A percentile compares a stretch with the other conserved stretches of the same genome.
Conservation (phyloP, 2,113 vertebrate species). For the Pygathrix nemaeus region DNA sequence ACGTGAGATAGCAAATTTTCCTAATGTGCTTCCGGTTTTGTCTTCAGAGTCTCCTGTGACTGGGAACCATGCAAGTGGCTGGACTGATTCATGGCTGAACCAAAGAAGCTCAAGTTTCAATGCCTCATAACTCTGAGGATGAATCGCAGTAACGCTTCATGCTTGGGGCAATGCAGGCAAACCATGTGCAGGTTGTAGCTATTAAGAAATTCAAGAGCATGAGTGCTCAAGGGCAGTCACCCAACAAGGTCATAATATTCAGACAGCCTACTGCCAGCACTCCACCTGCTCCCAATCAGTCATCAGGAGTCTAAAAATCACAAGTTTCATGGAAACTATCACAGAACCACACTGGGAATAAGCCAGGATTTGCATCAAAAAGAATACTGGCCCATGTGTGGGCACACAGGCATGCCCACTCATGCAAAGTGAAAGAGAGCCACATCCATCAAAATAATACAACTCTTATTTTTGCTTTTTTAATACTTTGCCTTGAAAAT, state of each 20-base stretch:
- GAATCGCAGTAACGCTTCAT: background rate
- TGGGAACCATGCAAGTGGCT: background rate
- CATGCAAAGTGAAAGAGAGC: background rate
- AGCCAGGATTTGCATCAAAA: background rate
- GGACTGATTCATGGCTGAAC: background rate
- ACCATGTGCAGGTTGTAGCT: background rate
- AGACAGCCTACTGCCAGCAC: background rate
- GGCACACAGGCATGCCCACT: rapidly evolving
- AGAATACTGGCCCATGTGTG: background rate
- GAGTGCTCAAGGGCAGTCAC: conserved; percentile 9
- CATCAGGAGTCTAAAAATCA: background rate
- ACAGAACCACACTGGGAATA: rapidly evolving
- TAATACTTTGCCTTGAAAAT: background rate
- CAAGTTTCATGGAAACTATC: background rate
- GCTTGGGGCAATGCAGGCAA: background rate
- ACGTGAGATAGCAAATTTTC: background rate
- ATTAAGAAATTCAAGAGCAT: background rate
- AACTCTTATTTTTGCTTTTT: background rate
- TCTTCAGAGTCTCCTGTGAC: background rate
- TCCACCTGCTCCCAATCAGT: background rate
- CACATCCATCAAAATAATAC: background rate
- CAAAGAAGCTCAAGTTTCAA: background rate
- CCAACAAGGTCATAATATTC: background rate
- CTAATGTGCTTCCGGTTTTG: background rate
- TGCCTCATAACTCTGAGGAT: background rate